Conservation (phyloP, 2,888 invertebrate species). For the Eucriotettix oculatus region DNA sequence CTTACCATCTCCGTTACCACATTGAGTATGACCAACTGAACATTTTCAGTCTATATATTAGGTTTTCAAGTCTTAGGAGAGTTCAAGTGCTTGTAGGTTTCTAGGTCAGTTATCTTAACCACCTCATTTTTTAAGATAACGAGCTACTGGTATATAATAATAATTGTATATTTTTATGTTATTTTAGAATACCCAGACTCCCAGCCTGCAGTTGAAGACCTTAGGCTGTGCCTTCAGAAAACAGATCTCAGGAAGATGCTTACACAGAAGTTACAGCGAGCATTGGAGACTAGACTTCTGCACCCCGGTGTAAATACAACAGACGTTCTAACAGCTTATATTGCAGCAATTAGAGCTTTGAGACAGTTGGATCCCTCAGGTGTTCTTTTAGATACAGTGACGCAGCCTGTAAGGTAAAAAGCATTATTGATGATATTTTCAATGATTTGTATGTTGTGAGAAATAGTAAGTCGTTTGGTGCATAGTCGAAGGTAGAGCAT, state of each 20-base stretch:
- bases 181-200: slow-evolving; percentile 81
- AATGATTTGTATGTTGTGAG: background rate
- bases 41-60: too few species aligned
- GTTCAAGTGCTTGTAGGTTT: too few species aligned
- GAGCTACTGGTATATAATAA: slow-evolving; percentile 2
- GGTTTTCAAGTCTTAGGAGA: too few species aligned
- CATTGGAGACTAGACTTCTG: slow-evolving; percentile 69
- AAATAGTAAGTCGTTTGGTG: too few species aligned
- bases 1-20: too few species aligned
- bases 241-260: slow-evolving; percentile 65
- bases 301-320: slow-evolving; percentile 93
- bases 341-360: slow-evolving; percentile 85
- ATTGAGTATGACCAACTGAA: too few species aligned
- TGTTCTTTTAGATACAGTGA: slow-evolving; percentile 84
- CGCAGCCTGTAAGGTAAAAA: slow-evolving; percentile 61
- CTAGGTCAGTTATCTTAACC: too few species aligned
- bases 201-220: slow-evolving; percentile 78
- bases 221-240: slow-evolving; percentile 69
- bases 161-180: background rate
- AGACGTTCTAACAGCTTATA: slow-evolving; percentile 90
- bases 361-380: slow-evolving; percentile 85
- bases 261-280: slow-evolving; percentile 62
- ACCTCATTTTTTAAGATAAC: background rate
- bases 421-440: background rate
- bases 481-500: too few species aligned